phyloP scores from a whole-genome alignment of 2,888 invertebrate genomes.

The Aricia artaxerxes region DNA sequence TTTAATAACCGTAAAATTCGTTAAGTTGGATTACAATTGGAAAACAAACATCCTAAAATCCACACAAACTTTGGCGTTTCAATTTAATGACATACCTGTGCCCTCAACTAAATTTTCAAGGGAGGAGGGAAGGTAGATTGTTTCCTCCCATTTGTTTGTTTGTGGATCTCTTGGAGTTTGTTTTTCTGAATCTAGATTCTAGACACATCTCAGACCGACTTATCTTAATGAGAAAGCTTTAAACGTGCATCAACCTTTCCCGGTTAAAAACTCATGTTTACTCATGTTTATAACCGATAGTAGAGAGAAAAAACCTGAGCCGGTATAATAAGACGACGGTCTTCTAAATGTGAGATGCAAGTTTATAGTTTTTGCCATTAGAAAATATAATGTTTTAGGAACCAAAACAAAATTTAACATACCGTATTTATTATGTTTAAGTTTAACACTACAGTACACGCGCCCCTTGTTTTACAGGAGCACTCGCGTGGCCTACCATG shows the following conservation, averaged over 20 bases:
- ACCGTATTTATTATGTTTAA: no score
- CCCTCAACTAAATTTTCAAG: background rate
- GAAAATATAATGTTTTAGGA: no score
- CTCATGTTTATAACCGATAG: background rate
- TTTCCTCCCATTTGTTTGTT: background rate
- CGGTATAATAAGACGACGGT: no score
- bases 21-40: background rate
- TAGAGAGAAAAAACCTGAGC: no score
- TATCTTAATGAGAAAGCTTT: constrained; percentile 22
- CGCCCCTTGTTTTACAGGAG: no score
- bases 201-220: constrained; percentile 6
- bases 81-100: background rate
- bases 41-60: constrained; percentile 3
- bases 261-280: background rate
- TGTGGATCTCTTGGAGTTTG: constrained; percentile 1
- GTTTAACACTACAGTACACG: no score
- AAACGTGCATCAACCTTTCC: constrained; percentile 1
- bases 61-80: background rate
- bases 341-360: no score
- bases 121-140: background rate
- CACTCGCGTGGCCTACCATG: no score
- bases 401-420: no score
- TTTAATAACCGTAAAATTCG: background rate
- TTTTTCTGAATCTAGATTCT: constrained; percentile 18
- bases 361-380: no score